Evolutionary conservation across 2,113 vertebrate species (phyloP).

Genomic region (Nycticebus coucang): DNA sequence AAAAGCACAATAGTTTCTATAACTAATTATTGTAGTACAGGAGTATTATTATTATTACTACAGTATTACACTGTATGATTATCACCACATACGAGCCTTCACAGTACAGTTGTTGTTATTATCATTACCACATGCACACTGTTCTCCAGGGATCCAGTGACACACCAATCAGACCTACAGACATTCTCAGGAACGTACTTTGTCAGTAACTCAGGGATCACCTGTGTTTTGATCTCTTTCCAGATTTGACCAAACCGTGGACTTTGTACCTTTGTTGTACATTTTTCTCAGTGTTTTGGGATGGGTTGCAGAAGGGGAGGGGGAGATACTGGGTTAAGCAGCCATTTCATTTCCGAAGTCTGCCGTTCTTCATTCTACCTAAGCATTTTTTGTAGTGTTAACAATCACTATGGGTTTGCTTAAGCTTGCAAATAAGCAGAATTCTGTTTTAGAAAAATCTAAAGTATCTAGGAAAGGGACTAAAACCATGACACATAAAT

Average conservation of each 20-base stretch:
- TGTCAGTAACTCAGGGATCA: no score
- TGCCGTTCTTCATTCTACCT: background rate
- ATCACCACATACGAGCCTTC: no score
- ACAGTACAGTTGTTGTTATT: no score
- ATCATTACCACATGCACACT: no score
- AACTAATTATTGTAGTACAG: no score
- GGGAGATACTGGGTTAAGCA: background rate
- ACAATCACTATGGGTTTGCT: background rate
- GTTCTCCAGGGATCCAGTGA: no score
- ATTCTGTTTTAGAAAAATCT: background rate
- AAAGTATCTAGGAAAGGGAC: background rate
- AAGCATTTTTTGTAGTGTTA: background rate
- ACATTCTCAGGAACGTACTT: no score
- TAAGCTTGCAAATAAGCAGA: conserved; percentile 21
- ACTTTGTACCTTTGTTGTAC: background rate
- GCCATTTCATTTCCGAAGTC: background rate
- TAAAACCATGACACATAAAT: background rate
- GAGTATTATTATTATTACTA: no score
- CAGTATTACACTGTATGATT: no score
- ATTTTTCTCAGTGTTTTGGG: background rate
- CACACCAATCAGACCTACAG: no score
- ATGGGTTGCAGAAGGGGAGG: background rate
- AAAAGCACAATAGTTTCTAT: no score
- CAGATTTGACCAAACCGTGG: background rate
- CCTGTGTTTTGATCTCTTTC: background rate